These are phyloP conservation scores for Anastrepha ludens DNA, from an alignment of 1,140 invertebrate species.

Conservation along the genomic window DNA sequence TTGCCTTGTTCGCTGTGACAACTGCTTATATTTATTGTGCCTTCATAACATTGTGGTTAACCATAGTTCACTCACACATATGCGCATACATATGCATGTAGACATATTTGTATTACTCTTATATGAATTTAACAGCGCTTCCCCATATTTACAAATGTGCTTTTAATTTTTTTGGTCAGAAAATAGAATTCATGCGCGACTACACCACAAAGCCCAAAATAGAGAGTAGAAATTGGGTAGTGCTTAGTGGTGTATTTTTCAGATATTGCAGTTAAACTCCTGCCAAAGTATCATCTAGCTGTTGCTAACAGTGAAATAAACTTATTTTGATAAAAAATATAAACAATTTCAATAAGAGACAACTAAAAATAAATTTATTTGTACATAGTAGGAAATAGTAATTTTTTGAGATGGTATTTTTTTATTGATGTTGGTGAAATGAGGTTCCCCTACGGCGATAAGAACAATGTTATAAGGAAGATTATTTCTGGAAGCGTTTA, in stretches of 20 bases:
- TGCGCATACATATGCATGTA: no score
- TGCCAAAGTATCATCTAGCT: background rate
- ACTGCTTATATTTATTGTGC: background rate
- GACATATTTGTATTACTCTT: no score
- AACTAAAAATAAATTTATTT: no score
- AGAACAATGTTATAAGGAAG: no score
- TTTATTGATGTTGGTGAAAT: no score
- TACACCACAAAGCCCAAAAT: slow-evolving; percentile 30
- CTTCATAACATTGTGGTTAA: background rate
- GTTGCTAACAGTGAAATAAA: background rate
- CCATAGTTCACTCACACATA: no score
- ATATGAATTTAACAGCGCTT: no score
- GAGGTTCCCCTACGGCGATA: no score
- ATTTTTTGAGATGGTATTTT: no score
- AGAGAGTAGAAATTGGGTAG: background rate
- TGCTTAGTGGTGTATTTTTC: background rate
- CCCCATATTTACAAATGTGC: background rate
- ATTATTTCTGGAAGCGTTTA: no score
- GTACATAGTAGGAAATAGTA: no score
- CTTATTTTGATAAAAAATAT: background rate
- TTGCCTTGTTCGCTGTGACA: background rate
- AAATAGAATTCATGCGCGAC: background rate
- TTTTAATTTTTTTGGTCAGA: background rate
- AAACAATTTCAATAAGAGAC: background rate
- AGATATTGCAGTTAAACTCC: background rate